Evolutionary conservation across 2,113 vertebrate genomes (phyloP).

Genomic region (Megaceryle torquata): DNA sequence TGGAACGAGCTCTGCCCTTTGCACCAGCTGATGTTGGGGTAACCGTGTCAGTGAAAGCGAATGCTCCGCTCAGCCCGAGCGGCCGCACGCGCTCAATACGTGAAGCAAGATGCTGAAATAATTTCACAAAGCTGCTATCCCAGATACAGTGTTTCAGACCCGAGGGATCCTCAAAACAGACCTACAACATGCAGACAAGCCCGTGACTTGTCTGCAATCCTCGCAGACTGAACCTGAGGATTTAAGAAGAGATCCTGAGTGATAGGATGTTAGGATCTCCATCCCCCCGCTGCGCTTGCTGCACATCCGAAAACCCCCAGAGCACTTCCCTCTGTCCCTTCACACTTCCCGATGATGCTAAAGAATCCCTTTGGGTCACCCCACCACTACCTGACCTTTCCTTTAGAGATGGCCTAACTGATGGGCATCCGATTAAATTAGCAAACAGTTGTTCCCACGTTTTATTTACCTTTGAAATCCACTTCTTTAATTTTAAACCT

Average conservation of each 20-base stretch:
- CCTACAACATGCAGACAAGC: background rate
- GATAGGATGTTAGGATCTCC: background rate
- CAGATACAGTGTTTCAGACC: background rate
- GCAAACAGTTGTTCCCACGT: background rate
- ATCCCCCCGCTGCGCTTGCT: rapidly evolving
- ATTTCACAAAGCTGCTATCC: background rate
- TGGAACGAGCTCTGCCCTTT: background rate
- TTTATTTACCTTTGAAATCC: background rate
- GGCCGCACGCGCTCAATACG: background rate
- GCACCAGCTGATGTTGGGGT: background rate
- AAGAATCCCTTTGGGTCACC: background rate
- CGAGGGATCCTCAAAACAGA: background rate
- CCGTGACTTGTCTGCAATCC: background rate
- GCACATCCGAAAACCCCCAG: background rate
- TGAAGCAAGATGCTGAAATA: background rate
- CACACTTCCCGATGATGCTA: background rate
- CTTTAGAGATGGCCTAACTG: background rate
- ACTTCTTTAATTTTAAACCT: background rate
- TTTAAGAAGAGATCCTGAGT: background rate
- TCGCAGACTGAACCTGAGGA: background rate
- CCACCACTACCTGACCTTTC: background rate
- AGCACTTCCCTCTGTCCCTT: background rate
- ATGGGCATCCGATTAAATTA: background rate
- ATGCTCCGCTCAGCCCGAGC: rapidly evolving
- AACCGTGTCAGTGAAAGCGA: background rate